Evolutionary conservation across 2,888 invertebrate species (phyloP), one percentile per base, ranked within the genome.

Genomic region (Stenodera caucasica): DNA sequence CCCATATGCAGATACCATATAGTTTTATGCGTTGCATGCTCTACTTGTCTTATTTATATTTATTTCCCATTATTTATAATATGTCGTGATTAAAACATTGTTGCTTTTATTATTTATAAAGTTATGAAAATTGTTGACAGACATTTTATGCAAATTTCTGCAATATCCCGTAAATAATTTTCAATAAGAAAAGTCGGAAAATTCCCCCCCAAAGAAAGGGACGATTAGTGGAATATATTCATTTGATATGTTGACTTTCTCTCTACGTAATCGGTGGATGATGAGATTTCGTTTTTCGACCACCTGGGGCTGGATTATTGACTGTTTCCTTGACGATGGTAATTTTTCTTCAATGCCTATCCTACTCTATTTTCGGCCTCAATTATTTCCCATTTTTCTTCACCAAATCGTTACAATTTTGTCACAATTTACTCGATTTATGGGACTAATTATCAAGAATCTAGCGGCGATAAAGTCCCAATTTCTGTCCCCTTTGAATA

Each of bases 261-360:
- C 45, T 21, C 45, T 45, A 45, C n/a, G n/a, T n/a, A n/a, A 45
- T 45, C 21, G 15, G 21, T 21, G 18, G 45, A 45, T 45, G 45
- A 45, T 45, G 45, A 45, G 45, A 21, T 21, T 18, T 45, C 45
- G 45, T 45, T 21, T 45, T 45, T n/a, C 11, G 45, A 11, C 45
- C 45, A 45, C 45, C 45, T 45, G 45, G 45, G 18, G 45, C 45
- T 9, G 21, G 45, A 45, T 45, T 45, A 45, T 45, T 45, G 45
- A 45, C 18, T 45, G 21, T 11, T 21, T 18, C 11, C 21, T 45
- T 21, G 21, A 18, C 45, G 21, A 6, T 11, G 9, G 7, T 45
- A 11, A 45, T 45, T 21, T 45, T 45, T 21, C 45, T 14, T 11
- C 2, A 4, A 14, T 4, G 14, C 5, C 35, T 11, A 35, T 35